Evolutionary conservation across 2,888 invertebrate species (phyloP).

Genomic region (Amblyjoppa fuscipennis): DNA sequence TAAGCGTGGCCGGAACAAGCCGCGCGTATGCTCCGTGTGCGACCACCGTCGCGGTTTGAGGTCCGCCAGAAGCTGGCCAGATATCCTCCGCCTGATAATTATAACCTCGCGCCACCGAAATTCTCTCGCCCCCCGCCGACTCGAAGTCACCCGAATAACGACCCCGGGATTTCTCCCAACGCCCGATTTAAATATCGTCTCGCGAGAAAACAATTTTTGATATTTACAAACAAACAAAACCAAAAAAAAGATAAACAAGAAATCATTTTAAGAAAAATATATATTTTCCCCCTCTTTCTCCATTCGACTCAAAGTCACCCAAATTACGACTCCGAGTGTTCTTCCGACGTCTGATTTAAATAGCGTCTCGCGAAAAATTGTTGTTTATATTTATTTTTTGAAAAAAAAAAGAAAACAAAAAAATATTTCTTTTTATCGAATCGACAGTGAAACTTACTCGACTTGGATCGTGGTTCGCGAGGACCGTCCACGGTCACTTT

Average conservation of each 20-base stretch:
- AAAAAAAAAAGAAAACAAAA: background rate
- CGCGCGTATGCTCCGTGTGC: conserved; percentile 69
- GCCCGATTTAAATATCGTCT: background rate
- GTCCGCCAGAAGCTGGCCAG: conserved; percentile 79
- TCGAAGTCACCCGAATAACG: conserved; percentile 35
- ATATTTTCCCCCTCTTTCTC: too few relatives aligned
- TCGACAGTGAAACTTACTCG: conserved; percentile 90
- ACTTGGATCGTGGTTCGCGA: conserved; percentile 97
- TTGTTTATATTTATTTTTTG: conserved; percentile 21
- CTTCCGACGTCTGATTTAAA: background rate
- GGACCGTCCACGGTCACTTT: conserved; percentile 99
- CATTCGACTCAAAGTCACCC: background rate
- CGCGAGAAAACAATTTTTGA: too few relatives aligned
- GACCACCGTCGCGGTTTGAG: conserved; percentile 83
- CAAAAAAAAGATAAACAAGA: too few relatives aligned
- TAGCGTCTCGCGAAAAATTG: background rate
- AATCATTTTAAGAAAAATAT: too few relatives aligned
- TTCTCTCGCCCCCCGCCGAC: conserved; percentile 45
- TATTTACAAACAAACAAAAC: too few relatives aligned
- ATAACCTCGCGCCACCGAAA: conserved; percentile 76
- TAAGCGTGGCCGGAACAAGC: conserved; percentile 48
- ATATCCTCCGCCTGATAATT: conserved; percentile 80
- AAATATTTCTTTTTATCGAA: background rate
- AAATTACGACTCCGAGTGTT: background rate
- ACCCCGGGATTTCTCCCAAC: conserved; percentile 13